Evolutionary conservation across 2,888 invertebrate genomes (phyloP).

Genomic region (Harmothoe impar): DNA sequence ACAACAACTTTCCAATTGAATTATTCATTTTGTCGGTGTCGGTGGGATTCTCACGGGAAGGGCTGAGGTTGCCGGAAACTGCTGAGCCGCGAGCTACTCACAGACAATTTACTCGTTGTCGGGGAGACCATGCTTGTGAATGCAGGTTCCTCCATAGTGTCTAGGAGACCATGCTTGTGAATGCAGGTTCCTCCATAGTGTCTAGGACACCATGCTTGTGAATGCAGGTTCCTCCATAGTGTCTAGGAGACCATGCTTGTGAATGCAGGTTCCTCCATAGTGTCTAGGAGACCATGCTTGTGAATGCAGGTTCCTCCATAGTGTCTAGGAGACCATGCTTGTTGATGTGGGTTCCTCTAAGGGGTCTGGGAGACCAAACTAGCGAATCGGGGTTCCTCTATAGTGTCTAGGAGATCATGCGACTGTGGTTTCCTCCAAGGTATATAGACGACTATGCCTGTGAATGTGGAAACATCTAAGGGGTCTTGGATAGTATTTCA

Average conservation of each 20-base stretch:
- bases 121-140: background rate
- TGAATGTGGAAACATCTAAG: too few relatives aligned
- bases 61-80: background rate
- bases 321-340: background rate
- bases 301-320: too few relatives aligned
- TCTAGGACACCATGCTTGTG: too few relatives aligned
- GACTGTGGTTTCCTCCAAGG: too few relatives aligned
- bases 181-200: too few relatives aligned
- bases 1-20: conserved; percentile 37
- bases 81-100: background rate
- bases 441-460: too few relatives aligned
- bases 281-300: too few relatives aligned
- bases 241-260: too few relatives aligned
- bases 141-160: background rate
- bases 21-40: conserved; percentile 35
- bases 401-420: background rate
- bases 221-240: too few relatives aligned
- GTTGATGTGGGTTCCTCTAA: background rate
- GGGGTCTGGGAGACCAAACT: too few relatives aligned
- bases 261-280: too few relatives aligned
- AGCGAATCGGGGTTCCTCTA: background rate
- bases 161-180: background rate
- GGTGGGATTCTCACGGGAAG: background rate
- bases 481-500: too few relatives aligned
- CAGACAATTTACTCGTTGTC: conserved; percentile 30